phyloP scores from a whole-genome alignment of 2,113 vertebrate genomes.

The Chiloscyllium plagiosum region DNA sequence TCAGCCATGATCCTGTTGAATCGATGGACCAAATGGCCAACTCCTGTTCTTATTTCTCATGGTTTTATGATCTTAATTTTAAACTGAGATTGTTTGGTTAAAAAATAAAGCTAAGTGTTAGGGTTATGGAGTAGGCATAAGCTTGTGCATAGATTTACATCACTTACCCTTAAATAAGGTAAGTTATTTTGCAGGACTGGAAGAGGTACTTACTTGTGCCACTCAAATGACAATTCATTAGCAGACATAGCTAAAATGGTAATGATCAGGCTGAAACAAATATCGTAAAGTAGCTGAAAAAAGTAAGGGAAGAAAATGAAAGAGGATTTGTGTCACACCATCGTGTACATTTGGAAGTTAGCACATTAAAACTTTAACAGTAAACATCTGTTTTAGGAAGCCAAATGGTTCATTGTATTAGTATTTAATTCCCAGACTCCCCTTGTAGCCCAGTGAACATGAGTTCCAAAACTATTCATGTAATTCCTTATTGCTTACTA shows the following conservation, averaged over 20 bases:
- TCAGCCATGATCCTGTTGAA: no score
- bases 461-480: not conserved
- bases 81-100: no score
- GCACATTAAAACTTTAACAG: not conserved
- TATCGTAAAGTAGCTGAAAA: not conserved
- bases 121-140: no score
- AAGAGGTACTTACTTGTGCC: not conserved
- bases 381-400: conserved; percentile 10
- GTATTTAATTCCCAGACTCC: conserved; percentile 19
- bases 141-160: no score
- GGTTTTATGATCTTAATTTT: no score
- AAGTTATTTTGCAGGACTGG: not conserved
- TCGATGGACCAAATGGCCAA: no score
- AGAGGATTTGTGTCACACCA: not conserved
- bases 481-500: not conserved
- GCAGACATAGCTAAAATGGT: not conserved
- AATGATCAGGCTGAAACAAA: not conserved
- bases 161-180: not conserved
- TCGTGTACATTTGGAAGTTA: not conserved
- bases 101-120: no score
- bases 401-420: conserved; percentile 7
- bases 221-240: not conserved
- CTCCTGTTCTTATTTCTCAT: no score
- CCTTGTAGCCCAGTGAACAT: not conserved
- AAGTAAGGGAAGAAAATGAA: not conserved